phyloP scores from a whole-genome alignment of 2,888 invertebrate genomes.

The Himalopsyche japonica region DNA sequence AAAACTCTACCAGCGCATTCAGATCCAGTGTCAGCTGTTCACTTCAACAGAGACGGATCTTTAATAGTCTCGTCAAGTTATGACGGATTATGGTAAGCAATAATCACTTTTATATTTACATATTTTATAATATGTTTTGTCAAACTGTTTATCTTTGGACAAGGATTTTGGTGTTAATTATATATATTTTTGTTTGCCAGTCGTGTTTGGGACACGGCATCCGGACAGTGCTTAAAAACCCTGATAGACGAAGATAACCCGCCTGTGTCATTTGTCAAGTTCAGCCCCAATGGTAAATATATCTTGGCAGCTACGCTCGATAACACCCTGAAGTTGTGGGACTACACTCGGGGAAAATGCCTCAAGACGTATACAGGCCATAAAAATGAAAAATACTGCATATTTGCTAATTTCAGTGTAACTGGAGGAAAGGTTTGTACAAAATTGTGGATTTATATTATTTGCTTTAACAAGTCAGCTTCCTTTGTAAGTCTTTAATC shows the following conservation, averaged over 20 bases:
- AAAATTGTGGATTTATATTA: too few species aligned
- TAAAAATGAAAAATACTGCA: slow-evolving; percentile 98
- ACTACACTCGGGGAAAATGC: slow-evolving; percentile 98
- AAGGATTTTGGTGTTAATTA: too few species aligned
- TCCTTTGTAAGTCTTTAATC: too few species aligned
- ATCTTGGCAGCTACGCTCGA: slow-evolving; percentile 97
- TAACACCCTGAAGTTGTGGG: slow-evolving; percentile 98
- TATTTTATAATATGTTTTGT: too few species aligned
- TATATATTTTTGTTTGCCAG: slow-evolving; percentile 56
- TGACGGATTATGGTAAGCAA: slow-evolving; percentile 89
- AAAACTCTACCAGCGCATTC: slow-evolving; percentile 99
- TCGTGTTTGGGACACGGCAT: slow-evolving; percentile 99
- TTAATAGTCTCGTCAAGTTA: slow-evolving; percentile 98
- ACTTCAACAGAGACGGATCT: slow-evolving; percentile 98
- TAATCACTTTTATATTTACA: not conserved
- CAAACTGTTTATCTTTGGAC: too few species aligned
- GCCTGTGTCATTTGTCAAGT: slow-evolving; percentile 99
- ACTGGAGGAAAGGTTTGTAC: slow-evolving; percentile 91
- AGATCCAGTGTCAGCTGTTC: slow-evolving; percentile 98
- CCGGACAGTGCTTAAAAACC: slow-evolving; percentile 98
- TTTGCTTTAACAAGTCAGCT: too few species aligned
- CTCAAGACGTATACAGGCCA: slow-evolving; percentile 98
- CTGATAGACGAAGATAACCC: slow-evolving; percentile 99
- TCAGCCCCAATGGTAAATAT: slow-evolving; percentile 99
- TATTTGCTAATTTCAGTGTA: slow-evolving; percentile 99